Conservation (phyloP, 35 echinoderm and acorn worm species). For the Holothuria glaberrima region DNA sequence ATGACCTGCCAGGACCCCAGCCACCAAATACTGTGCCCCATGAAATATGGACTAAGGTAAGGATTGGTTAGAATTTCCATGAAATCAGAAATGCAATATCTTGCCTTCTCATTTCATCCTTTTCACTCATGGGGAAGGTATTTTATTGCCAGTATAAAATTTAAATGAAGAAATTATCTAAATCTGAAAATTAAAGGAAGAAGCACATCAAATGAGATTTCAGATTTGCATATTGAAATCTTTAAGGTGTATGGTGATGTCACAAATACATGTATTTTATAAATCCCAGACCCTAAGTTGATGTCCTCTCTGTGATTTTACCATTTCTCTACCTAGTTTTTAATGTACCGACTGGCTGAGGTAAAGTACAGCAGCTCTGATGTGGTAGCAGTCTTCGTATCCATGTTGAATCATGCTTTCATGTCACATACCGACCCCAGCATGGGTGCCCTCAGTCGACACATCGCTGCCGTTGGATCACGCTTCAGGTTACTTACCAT, state of each 20-base stretch:
- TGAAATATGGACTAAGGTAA: conserved; percentile 96
- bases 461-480: conserved; percentile 82
- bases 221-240: too few species aligned
- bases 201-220: too few species aligned
- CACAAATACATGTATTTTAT: too few species aligned
- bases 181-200: too few species aligned
- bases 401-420: conserved; percentile 86
- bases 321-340: conserved; percentile 63
- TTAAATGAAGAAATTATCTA: too few species aligned
- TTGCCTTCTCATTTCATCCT: too few species aligned
- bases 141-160: too few species aligned
- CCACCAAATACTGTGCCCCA: conserved; percentile 93
- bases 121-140: too few species aligned
- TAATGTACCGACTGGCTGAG: conserved; percentile 72
- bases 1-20: conserved; percentile 72
- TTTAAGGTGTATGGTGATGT: too few species aligned
- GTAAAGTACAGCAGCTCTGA: conserved; percentile 91
- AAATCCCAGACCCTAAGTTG: neutral
- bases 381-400: conserved; percentile 83
- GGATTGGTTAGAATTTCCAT: neutral
- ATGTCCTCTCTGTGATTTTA: neutral
- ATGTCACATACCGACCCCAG: conserved; percentile 68
- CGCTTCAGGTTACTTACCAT: conserved; percentile 86
- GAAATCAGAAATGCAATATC: too few species aligned
- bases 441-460: conserved; percentile 74